These are phyloP conservation scores for Leptodirus hochenwartii DNA, from an alignment of 2,888 invertebrate genomes.

Conservation along the genomic window DNA sequence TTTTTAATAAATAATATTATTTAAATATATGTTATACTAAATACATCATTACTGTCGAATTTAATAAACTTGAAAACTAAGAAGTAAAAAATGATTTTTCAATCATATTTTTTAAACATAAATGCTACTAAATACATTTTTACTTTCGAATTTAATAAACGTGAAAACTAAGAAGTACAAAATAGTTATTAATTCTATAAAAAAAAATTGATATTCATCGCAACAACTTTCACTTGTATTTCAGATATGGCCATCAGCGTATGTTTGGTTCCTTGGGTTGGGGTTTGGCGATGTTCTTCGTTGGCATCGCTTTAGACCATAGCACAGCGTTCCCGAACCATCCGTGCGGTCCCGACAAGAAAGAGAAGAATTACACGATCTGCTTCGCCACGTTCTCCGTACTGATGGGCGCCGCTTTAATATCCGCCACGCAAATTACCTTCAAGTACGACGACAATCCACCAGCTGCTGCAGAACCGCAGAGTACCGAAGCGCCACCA, in stretches of 20 bases:
- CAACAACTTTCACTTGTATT: too few relatives aligned
- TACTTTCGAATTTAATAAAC: too few relatives aligned
- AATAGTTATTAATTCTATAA: too few relatives aligned
- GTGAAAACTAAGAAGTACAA: too few relatives aligned
- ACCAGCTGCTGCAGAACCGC: constrained; percentile 17
- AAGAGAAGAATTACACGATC: constrained; percentile 96
- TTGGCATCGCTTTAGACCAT: constrained; percentile 90
- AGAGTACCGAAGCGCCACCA: constrained; percentile 25
- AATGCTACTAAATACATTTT: too few relatives aligned
- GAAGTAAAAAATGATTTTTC: too few relatives aligned
- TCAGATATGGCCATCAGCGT: constrained; percentile 83
- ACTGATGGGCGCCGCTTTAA: constrained; percentile 86
- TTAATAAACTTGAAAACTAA: too few relatives aligned
- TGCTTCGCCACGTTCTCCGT: constrained; percentile 97
- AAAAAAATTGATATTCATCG: too few relatives aligned
- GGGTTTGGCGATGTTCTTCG: constrained; percentile 98
- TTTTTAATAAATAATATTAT: too few relatives aligned
- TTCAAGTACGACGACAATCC: constrained; percentile 43
- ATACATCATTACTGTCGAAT: too few relatives aligned
- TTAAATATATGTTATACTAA: too few relatives aligned
- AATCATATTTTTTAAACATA: too few relatives aligned
- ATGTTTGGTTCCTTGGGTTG: constrained; percentile 98
- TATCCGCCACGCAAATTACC: constrained; percentile 74
- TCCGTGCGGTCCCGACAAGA: constrained; percentile 73
- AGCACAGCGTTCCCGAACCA: constrained; percentile 90